phyloP scores from a whole-genome alignment of 2,113 vertebrate species.

The Climacteris rufus region DNA sequence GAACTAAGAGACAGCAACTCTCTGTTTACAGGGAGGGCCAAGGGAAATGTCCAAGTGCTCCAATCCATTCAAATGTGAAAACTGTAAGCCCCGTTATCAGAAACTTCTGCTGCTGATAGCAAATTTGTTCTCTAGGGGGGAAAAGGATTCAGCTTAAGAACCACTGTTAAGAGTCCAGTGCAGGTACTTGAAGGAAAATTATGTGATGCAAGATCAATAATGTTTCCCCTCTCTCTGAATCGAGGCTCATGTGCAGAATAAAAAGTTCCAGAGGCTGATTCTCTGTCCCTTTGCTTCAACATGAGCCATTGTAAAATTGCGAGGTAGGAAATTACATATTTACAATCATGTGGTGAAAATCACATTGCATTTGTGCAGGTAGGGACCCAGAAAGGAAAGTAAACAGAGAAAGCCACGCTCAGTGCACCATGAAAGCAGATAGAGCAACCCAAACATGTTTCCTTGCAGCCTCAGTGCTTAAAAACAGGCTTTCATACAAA shows the following conservation, averaged over 20 bases:
- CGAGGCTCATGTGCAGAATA: not conserved
- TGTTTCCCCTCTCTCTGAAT: not conserved
- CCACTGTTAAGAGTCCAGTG: not conserved
- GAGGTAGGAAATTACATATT: not conserved
- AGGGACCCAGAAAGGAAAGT: not conserved
- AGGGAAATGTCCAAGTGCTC: not conserved
- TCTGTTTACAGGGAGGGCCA: not conserved
- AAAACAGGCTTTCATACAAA: not conserved
- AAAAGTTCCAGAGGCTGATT: not conserved
- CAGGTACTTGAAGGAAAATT: conserved; percentile 33
- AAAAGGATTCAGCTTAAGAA: conserved; percentile 25
- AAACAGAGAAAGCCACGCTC: not conserved
- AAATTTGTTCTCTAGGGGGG: not conserved
- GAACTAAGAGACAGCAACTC: not conserved
- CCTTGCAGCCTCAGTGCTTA: not conserved
- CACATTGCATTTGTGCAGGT: not conserved
- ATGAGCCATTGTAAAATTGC: not conserved
- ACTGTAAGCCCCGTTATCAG: not conserved
- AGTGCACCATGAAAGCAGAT: not conserved
- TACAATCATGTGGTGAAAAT: not conserved
- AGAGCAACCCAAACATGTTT: not conserved
- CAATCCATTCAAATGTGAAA: not conserved
- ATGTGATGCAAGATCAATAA: conserved; percentile 53
- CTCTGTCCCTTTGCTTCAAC: not conserved
- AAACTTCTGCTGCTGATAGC: conserved; percentile 7